Evolutionary conservation across 2,797 vertebrate species (phyloP).

Genomic region (Xiphorhynchus erythropygius): DNA sequence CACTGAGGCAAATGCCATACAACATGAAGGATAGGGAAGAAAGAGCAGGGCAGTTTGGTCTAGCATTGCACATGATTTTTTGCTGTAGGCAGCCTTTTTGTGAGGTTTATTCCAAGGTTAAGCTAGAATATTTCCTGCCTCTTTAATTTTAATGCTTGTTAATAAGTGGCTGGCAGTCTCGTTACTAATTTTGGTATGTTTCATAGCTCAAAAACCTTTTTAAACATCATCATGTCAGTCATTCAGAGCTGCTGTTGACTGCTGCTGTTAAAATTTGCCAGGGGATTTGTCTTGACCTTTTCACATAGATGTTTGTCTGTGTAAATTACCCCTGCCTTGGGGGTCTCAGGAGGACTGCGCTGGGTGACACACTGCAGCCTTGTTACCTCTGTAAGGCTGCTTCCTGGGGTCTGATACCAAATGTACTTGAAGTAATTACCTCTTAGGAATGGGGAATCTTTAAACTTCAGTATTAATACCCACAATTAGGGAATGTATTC

Average conservation of each 20-base stretch:
- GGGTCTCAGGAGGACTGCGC: not conserved
- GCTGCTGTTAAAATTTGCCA: not conserved
- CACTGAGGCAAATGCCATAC: not conserved
- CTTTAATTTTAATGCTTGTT: not conserved
- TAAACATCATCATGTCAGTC: not conserved
- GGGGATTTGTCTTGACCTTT: conserved; percentile 21
- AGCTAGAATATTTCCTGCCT: not conserved
- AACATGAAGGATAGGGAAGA: not conserved
- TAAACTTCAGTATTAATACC: not conserved
- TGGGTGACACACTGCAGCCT: not conserved
- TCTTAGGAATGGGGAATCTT: not conserved
- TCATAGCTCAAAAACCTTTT: not conserved
- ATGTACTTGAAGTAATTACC: not conserved
- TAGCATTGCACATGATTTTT: not conserved
- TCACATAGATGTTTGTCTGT: not conserved
- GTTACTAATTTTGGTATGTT: not conserved
- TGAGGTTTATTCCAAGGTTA: not conserved
- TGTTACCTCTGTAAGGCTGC: not conserved
- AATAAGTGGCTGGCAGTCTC: not conserved
- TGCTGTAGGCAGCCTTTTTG: not conserved
- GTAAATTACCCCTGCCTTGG: not conserved
- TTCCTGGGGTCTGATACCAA: not conserved
- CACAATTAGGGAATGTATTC: not conserved
- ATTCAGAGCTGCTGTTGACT: not conserved
- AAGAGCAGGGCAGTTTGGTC: not conserved